Evolutionary conservation across 2,797 vertebrate genomes (phyloP).

Genomic region (Bradypus variegatus): DNA sequence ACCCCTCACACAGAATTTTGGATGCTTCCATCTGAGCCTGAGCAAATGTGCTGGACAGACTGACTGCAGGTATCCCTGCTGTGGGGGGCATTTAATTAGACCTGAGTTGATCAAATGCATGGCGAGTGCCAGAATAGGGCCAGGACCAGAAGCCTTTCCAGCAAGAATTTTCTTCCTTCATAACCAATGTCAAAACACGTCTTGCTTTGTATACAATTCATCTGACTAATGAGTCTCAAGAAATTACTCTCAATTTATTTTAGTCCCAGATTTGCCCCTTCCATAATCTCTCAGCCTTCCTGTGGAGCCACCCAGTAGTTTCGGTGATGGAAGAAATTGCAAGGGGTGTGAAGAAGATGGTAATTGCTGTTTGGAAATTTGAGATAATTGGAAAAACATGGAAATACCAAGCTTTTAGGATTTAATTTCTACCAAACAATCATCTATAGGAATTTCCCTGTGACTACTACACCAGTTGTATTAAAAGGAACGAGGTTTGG

Average conservation of each 20-base stretch:
- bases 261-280: not conserved
- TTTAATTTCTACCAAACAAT: not conserved
- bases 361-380: constrained; percentile 28
- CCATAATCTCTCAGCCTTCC: not conserved
- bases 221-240: constrained; percentile 17
- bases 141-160: not conserved
- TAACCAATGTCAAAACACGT: constrained; percentile 45
- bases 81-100: constrained; percentile 34
- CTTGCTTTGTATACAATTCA: constrained; percentile 33
- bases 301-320: not conserved
- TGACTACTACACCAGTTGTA: not conserved
- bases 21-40: not conserved
- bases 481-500: not conserved
- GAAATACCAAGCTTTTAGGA: constrained; percentile 32
- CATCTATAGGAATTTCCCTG: constrained; percentile 1
- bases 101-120: constrained; percentile 1
- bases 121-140: not conserved
- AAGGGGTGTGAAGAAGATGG: not conserved
- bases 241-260: constrained; percentile 21
- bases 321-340: not conserved
- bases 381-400: constrained; percentile 22
- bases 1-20: not conserved
- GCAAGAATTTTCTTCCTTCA: constrained; percentile 6
- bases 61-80: not conserved
- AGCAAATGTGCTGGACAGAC: not conserved